phyloP scores from a whole-genome alignment of 2,888 invertebrate species.

The Raillietiella orientalis region DNA sequence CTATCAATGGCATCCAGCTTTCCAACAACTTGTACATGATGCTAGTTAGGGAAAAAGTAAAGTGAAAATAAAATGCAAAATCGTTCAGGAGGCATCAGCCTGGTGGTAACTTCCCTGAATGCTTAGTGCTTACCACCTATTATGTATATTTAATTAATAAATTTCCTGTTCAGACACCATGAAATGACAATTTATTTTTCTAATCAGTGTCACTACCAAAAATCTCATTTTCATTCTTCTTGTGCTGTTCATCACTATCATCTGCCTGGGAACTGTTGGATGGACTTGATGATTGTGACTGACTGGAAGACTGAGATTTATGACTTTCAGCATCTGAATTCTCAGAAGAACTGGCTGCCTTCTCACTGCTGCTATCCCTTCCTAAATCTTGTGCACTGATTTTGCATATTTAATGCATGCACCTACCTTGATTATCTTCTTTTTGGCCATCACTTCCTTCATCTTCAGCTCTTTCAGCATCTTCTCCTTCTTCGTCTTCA shows the following conservation, averaged over 20 bases:
- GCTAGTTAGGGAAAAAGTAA: too few relatives aligned
- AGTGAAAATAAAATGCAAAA: too few relatives aligned
- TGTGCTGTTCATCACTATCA: slow-evolving; percentile 7
- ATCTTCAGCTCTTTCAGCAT: slow-evolving; percentile 8
- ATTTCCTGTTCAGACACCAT: too few relatives aligned
- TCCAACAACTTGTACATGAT: too few relatives aligned
- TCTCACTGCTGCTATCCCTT: slow-evolving; percentile 9
- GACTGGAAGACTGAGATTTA: too few relatives aligned
- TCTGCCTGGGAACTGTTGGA: slow-evolving; percentile 4
- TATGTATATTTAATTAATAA: too few relatives aligned
- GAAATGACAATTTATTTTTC: too few relatives aligned
- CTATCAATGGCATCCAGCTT: too few relatives aligned
- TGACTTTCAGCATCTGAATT: slow-evolving; percentile 3
- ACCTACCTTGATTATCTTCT: slow-evolving; percentile 1
- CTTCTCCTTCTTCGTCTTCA: slow-evolving; percentile 9
- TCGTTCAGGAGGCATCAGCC: too few relatives aligned
- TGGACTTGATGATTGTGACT: too few relatives aligned
- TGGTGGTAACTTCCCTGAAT: too few relatives aligned
- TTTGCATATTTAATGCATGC: slow-evolving; percentile 9
- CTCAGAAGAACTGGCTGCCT: slow-evolving; percentile 8
- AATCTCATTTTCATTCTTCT: slow-evolving; percentile 8
- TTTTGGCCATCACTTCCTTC: slow-evolving; percentile 5
- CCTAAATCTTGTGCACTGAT: slow-evolving; percentile 11
- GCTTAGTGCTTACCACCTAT: too few relatives aligned
- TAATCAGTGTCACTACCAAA: slow-evolving; percentile 9